Evolutionary conservation across 1,140 invertebrate species (phyloP), one percentile per base, ranked within the genome.

Genomic region (Tetragnatha versicolor): DNA sequence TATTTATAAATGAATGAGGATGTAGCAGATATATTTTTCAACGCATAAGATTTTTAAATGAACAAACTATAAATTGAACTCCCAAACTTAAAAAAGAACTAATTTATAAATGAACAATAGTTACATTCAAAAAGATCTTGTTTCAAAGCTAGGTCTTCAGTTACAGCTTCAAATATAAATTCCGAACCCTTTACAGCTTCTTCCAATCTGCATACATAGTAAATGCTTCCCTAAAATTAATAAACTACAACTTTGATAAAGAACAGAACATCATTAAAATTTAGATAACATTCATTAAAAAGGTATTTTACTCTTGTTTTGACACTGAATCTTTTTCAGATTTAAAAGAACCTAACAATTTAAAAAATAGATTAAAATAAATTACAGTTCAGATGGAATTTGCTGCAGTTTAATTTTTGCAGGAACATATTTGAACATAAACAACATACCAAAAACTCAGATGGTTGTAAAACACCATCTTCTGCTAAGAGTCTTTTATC

Each of bases 81-180:
- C 2, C 7, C 33, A 29, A 29, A 53, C n/a, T 53, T 53, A 53
- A 53, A 53, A 20, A 53, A 53, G 17, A 27, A 37, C n/a, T n/a
- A 27, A 2, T 49, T 25, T 3, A 65, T 42, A 25, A 51, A 29
- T 5, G 0, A 79, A 53, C 17, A 75, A 45, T 39, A 70, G 61
- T 78, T 84, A 87, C 86, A 84, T 85, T 86, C 85, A 81, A 88
- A 86, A 31, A 88, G 79, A 79, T 86, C 84, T 81, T 85, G 83
- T 82, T 88, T 88, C 27, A 85, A 69, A 55, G 85, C 81, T 33
- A 88, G 68, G 81, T 88, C 85, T 80, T 88, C 87, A 20, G 84
- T 66, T 12, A 88, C 83, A 75, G 83, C 84, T 83, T 88, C 88
- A 83, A 88, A 85, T 17, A 88, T 84, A 79, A 88, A 86, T 33